Evolutionary conservation across 2,113 vertebrate species (phyloP), one percentile per base, ranked within the genome.

Genomic region (Okapia johnstoni): DNA sequence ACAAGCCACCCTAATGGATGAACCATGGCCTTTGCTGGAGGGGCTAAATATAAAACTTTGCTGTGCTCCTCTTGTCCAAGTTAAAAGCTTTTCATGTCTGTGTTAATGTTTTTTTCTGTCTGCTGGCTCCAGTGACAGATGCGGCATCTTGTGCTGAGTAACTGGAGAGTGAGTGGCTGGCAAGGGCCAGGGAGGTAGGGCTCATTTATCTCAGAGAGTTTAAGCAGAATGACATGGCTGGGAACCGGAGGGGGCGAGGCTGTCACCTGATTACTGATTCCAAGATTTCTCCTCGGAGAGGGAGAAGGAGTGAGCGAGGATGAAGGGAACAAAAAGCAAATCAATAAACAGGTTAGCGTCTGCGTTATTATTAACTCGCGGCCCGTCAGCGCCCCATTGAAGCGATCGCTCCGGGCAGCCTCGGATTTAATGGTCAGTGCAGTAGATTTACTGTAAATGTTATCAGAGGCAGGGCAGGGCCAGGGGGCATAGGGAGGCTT

Each of bases 301-400:
- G 97, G 98, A 99, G 98, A 98, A 98, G 98, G 97, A 99, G 98
- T 98, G 98, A 99, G 98, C 93, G 86, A 73, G 98, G 98, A 98
- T 98, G 98, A 99, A 99, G 98, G 99, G 98, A 99, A 99, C 98
- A 99, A 99, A 99, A 99, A 99, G 98, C 98, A 99, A 99, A 99
- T 99, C 99, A 99, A 99, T 99, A 99, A 99, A 99, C 98, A 99
- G 98, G 99, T 99, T 99, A 99, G 99, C 98, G 97, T 99, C 98
- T 96, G 98, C 98, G 97, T 99, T 99, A 98, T 99, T 99, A 99
- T 99, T 99, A 99, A 99, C 99, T 98, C 99, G 93, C 61, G 1
- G 96, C 98, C 99, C 99, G 99, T 99, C 99, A 99, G 98, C 98
- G 94, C 98, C 99, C 98, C 99, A 98, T 98, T 98, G 99, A 98